Evolutionary conservation across 2,888 invertebrate genomes (phyloP).

Genomic region (Eumacrocentrus americanus): DNA sequence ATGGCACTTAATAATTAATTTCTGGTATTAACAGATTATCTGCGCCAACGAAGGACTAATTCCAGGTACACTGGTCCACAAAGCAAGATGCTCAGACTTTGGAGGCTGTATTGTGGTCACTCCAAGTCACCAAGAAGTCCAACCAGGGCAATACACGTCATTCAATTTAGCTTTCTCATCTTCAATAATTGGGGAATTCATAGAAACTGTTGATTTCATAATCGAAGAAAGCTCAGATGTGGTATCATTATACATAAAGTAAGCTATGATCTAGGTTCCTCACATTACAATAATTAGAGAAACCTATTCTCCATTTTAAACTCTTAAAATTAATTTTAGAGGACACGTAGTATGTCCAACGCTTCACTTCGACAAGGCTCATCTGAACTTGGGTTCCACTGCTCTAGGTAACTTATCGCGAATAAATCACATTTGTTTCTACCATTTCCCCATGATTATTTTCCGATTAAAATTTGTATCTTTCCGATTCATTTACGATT

Average conservation of each 20-base stretch:
- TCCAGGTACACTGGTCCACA: slow-evolving; percentile 65
- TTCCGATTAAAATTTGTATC: no score
- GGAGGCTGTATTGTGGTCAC: slow-evolving; percentile 66
- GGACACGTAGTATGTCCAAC: slow-evolving; percentile 70
- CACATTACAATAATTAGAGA: slow-evolving; percentile 7
- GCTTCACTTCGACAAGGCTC: slow-evolving; percentile 64
- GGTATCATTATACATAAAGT: slow-evolving; percentile 67
- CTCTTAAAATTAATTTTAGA: slow-evolving; percentile 63
- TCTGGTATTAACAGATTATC: slow-evolving; percentile 41
- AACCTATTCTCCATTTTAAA: slow-evolving; percentile 16
- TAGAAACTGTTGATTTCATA: slow-evolving; percentile 68
- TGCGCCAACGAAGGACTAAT: slow-evolving; percentile 64
- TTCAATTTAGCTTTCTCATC: slow-evolving; percentile 68
- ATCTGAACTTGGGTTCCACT: slow-evolving; percentile 66
- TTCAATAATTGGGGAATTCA: slow-evolving; percentile 67
- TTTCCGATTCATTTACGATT: no score
- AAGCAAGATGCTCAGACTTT: slow-evolving; percentile 63
- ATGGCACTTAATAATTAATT: neutral
- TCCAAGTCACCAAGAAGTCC: slow-evolving; percentile 62
- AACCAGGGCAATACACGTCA: slow-evolving; percentile 64
- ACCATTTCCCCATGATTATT: no score
- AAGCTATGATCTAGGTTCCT: slow-evolving; percentile 25
- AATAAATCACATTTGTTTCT: neutral
- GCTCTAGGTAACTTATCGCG: slow-evolving; percentile 63
- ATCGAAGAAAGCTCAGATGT: slow-evolving; percentile 68